These are phyloP conservation scores for Crotophaga sulcirostris DNA, from an alignment of 2,113 vertebrate genomes.

Conservation along the genomic window DNA sequence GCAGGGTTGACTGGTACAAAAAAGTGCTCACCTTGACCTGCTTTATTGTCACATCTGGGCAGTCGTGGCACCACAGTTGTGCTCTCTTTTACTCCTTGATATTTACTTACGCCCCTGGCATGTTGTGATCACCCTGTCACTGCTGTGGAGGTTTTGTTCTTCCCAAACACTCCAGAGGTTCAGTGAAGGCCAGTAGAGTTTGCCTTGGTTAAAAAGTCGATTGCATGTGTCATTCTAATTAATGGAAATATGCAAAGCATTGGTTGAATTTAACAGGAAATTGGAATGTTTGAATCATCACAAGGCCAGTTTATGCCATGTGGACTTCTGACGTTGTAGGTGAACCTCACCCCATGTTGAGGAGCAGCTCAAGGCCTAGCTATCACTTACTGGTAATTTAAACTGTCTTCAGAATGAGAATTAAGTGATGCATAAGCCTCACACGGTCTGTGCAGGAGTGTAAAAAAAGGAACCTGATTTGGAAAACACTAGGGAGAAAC, in stretches of 20 bases:
- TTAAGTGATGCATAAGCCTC: not conserved
- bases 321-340: not conserved
- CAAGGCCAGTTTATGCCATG: not conserved
- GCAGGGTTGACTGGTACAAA: not conserved
- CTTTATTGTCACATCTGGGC: not conserved
- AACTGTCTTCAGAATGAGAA: not conserved
- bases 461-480: not conserved
- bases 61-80: not conserved
- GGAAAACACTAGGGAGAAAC: slow-evolving; percentile 4
- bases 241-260: not conserved
- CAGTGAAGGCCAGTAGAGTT: not conserved
- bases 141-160: slow-evolving; percentile 18
- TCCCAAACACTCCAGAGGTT: not conserved
- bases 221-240: not conserved
- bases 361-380: not conserved
- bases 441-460: not conserved
- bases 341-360: not conserved
- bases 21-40: not conserved
- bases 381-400: not conserved
- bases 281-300: slow-evolving; percentile 14
- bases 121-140: slow-evolving; percentile 24
- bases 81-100: not conserved
- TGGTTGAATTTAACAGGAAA: slow-evolving; percentile 16
- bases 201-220: not conserved
- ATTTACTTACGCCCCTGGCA: not conserved